Conservation (phyloP, 2,888 invertebrate species). For the Cheilosia urbana region DNA sequence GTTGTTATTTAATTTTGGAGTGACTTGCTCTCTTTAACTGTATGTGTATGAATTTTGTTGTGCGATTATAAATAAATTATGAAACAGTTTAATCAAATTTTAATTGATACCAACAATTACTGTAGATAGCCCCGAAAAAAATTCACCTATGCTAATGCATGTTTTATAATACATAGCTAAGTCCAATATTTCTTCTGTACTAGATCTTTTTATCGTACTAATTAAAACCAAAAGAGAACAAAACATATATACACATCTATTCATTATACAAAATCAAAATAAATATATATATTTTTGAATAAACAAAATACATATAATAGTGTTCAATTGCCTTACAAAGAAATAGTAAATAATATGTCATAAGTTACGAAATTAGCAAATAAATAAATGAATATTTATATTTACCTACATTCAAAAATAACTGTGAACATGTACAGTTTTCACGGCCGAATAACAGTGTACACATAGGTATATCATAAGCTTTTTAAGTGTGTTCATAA, state of each 20-base stretch:
- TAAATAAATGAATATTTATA: slow-evolving; percentile 8
- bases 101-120: no score
- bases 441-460: slow-evolving; percentile 33
- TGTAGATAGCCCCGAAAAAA: no score
- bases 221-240: slow-evolving; percentile 11
- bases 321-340: slow-evolving; percentile 66
- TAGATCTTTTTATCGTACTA: background rate
- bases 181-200: background rate
- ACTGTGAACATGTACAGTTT: slow-evolving; percentile 28
- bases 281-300: slow-evolving; percentile 30
- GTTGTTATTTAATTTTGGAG: no score
- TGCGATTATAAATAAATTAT: no score
- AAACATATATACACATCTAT: slow-evolving; percentile 14
- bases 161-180: no score
- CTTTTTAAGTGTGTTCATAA: slow-evolving; percentile 49
- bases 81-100: no score
- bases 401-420: slow-evolving; percentile 6
- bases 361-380: slow-evolving; percentile 36
- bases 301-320: slow-evolving; percentile 39
- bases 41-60: no score
- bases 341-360: slow-evolving; percentile 40
- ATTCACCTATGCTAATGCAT: no score
- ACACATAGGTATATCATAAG: slow-evolving; percentile 48
- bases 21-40: no score
- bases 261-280: background rate